Evolutionary conservation across 2,797 vertebrate genomes (phyloP).

Genomic region (Lycodopsis pacificus): DNA sequence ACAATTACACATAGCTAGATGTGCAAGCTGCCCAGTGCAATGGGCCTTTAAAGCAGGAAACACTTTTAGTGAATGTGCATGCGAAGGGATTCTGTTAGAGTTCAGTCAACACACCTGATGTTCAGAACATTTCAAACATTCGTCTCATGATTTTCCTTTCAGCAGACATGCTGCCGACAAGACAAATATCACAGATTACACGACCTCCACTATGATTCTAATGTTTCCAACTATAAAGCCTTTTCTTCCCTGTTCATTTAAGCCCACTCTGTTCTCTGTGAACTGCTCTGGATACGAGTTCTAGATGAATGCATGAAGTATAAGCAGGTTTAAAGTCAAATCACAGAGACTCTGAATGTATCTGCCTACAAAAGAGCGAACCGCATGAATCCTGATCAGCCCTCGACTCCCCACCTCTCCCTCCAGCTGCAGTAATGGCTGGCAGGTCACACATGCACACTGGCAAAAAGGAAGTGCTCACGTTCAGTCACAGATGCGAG

Average conservation of each 20-base stretch:
- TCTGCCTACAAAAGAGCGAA: conserved; percentile 48
- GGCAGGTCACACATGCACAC: conserved; percentile 73
- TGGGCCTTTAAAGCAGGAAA: conserved; percentile 8
- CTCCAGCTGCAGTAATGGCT: conserved; percentile 72
- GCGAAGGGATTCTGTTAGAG: no score
- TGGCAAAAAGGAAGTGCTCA: conserved; percentile 72
- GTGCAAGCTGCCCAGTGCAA: conserved; percentile 9
- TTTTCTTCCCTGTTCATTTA: background rate
- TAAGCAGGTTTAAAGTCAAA: conserved; percentile 26
- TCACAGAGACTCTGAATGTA: conserved; percentile 24
- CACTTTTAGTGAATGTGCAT: background rate
- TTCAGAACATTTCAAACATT: background rate
- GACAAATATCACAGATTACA: background rate
- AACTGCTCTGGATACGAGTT: background rate
- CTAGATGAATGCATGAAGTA: conserved; percentile 22
- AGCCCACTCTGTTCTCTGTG: background rate
- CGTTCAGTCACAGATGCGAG: conserved; percentile 76
- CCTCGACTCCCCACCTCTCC: conserved; percentile 29
- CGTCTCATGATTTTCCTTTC: background rate
- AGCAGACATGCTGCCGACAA: background rate
- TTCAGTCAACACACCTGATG: background rate
- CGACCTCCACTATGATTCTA: background rate
- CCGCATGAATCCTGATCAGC: conserved; percentile 53
- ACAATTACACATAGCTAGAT: conserved; percentile 22
- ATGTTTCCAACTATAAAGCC: background rate